Conservation (phyloP, 1,140 invertebrate species). For the Drosophila grimshawi region DNA sequence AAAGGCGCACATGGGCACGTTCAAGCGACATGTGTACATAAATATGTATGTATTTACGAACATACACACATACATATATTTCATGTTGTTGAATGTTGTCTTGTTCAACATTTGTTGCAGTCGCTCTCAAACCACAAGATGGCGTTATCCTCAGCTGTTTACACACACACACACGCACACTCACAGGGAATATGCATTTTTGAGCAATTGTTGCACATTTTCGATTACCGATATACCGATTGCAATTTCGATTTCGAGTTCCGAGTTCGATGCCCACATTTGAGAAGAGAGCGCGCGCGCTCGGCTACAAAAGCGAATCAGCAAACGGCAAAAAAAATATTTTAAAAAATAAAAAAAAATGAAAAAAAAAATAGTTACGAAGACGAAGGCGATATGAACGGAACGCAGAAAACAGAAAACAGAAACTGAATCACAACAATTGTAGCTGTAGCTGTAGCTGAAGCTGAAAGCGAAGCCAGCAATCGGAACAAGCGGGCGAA, state of each 20-base stretch:
- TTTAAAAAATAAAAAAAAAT: constrained; percentile 3
- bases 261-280: constrained; percentile 24
- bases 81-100: neutral
- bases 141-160: constrained; percentile 41
- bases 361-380: constrained; percentile 24
- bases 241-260: constrained; percentile 22
- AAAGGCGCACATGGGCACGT: constrained; percentile 46
- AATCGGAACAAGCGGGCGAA: constrained; percentile 11
- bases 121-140: constrained; percentile 29
- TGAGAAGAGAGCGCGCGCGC: constrained; percentile 25
- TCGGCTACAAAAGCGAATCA: constrained; percentile 32
- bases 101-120: constrained; percentile 26
- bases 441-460: constrained; percentile 31
- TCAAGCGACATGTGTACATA: constrained; percentile 10
- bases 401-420: constrained; percentile 38
- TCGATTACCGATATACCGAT: constrained; percentile 19
- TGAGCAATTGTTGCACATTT: constrained; percentile 23
- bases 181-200: constrained; percentile 1
- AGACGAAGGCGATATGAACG: constrained; percentile 10
- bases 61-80: neutral
- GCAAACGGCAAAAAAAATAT: constrained; percentile 12
- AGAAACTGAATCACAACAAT: constrained; percentile 55
- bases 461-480: constrained; percentile 13
- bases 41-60: neutral
- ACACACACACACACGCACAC: constrained; percentile 1